Evolutionary conservation across 2,113 vertebrate species (phyloP).

Genomic region (Tauraco erythrolophus): DNA sequence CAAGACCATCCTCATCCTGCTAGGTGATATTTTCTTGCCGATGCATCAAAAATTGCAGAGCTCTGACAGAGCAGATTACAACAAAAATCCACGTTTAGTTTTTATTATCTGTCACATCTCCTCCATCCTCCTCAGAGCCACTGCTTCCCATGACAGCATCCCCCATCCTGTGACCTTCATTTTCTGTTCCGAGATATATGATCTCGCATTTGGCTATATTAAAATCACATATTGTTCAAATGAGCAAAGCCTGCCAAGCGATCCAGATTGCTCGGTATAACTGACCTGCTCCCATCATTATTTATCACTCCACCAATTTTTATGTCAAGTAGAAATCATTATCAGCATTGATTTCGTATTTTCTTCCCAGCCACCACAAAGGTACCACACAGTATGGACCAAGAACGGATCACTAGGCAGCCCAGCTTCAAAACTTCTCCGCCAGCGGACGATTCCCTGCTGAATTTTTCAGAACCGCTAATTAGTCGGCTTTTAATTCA

Average conservation of each 20-base stretch:
- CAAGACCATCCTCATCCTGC: background rate
- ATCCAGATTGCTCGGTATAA: slow-evolving; percentile 59
- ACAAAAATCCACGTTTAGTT: background rate
- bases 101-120: background rate
- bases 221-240: slow-evolving; percentile 68
- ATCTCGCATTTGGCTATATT: slow-evolving; percentile 63
- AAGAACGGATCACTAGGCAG: background rate
- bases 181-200: slow-evolving; percentile 31
- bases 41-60: background rate
- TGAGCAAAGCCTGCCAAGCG: slow-evolving; percentile 56
- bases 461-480: background rate
- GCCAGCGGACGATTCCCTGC: background rate
- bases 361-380: background rate
- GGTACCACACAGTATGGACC: background rate
- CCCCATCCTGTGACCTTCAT: slow-evolving; percentile 24
- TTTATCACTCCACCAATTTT: slow-evolving; percentile 61
- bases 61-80: background rate
- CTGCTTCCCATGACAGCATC: slow-evolving; percentile 14
- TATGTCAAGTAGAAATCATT: slow-evolving; percentile 35
- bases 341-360: background rate
- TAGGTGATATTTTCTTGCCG: background rate
- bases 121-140: background rate
- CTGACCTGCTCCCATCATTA: slow-evolving; percentile 56
- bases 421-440: background rate
- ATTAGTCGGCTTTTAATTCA: background rate